These are phyloP conservation scores for Nezara viridula DNA, from an alignment of 2,888 invertebrate genomes.

Conservation along the genomic window DNA sequence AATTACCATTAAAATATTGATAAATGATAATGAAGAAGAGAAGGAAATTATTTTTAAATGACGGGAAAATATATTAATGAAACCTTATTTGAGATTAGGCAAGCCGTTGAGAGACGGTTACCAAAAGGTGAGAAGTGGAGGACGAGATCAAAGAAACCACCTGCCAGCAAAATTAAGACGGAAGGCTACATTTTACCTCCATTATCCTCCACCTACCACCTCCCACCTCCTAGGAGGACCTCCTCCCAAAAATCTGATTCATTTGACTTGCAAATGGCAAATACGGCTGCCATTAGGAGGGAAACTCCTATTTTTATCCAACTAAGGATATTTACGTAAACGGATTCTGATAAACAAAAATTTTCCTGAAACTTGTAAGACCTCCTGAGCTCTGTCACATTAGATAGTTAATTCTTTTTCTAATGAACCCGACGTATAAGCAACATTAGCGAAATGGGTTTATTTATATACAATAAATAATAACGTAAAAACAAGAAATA, in stretches of 20 bases:
- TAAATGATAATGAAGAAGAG: no score
- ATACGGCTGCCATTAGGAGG: not conserved
- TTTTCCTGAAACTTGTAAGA: no score
- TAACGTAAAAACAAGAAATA: no score
- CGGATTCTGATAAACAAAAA: not conserved
- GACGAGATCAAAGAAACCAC: not conserved
- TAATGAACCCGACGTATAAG: no score
- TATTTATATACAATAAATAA: no score
- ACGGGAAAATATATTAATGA: not conserved
- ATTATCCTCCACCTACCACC: not conserved
- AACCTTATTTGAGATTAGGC: not conserved
- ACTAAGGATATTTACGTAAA: not conserved
- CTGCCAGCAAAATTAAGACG: conserved; percentile 12
- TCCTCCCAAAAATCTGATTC: not conserved
- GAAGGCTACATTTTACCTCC: conserved; percentile 29
- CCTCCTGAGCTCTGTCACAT: no score
- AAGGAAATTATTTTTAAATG: not conserved
- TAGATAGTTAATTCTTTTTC: no score
- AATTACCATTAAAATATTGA: no score
- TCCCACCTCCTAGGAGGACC: not conserved
- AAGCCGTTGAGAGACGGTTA: not conserved
- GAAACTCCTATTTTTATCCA: not conserved
- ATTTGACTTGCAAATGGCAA: conserved; percentile 32
- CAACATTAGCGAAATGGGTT: no score
- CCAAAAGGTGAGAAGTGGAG: not conserved